Evolutionary conservation across 2,113 vertebrate species (phyloP).

Genomic region (Heterocephalus glaber): DNA sequence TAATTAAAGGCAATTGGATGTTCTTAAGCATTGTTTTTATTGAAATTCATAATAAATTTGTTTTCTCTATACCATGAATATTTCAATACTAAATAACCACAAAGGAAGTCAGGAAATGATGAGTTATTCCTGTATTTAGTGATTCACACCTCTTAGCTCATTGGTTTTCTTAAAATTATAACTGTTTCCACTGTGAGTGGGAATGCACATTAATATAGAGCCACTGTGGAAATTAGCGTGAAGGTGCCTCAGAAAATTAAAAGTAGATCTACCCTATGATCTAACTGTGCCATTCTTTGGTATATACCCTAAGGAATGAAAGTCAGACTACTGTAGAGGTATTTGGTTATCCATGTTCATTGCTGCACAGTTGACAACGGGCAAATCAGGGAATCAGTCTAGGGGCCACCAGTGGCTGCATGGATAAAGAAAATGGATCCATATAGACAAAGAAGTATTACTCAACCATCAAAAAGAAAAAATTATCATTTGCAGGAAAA

Average conservation of each 20-base stretch:
- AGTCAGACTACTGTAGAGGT: neutral
- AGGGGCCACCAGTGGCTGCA: neutral
- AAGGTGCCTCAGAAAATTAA: neutral
- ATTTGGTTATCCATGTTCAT: neutral
- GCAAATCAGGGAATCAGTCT: neutral
- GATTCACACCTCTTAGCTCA: neutral
- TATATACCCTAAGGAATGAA: neutral
- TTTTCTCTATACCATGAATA: neutral
- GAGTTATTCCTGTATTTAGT: neutral
- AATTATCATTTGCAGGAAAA: neutral
- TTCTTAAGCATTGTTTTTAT: conserved; percentile 33
- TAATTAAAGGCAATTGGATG: neutral
- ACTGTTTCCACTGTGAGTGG: neutral
- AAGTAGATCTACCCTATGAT: neutral
- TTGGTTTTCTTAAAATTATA: neutral
- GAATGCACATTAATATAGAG: neutral
- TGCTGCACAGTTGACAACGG: neutral
- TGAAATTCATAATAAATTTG: neutral
- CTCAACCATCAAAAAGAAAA: neutral
- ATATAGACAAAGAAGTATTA: neutral
- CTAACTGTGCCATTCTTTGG: neutral
- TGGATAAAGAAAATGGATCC: neutral
- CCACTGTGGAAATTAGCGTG: neutral
- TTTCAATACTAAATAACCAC: neutral
- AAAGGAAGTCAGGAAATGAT: neutral